Evolutionary conservation across 2,113 vertebrate species (phyloP), one percentile per base, ranked within the genome.

Genomic region (Chaenogobius annularis): DNA sequence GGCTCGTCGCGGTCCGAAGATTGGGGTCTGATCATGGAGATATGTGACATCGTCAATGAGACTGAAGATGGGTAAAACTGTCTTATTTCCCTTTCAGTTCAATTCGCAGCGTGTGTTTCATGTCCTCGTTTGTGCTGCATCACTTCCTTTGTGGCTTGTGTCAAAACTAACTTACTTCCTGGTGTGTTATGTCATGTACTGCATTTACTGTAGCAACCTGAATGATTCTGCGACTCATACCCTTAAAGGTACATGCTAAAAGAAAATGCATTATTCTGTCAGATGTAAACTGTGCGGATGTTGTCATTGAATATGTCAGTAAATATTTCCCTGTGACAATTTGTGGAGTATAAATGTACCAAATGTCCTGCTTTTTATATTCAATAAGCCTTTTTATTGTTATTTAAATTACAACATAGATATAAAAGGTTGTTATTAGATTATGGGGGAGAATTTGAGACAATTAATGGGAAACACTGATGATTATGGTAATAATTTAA

Each of bases 31-130:
- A 94, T 93, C 80, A 90, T 94, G 85, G 93, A 94, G 89, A 92
- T 93, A 54, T 94, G 93, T 87, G 92, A 94, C 77, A 93, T 94
- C 74, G 89, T 92, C 81, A 93, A 93, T 7, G 93, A 94, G 84
- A 94, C 92, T 0, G 93, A 94, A 0, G 93, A 94, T 3, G 93
- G 93, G 93, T 94, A 78, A 31, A 31, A 31, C 26, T 31, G 26
- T 31, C 26, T n/a, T 31, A 31, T 31, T 31, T 31, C 26, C 1
- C 26, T 31, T 31, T 4, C 26, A 31, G 26, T 4, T 31, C 26
- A 4, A 31, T 1, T 31, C 26, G 26, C 26, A 31, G 26, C 26
- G 26, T 31, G 26, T 31, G 26, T 56, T 56, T 13, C 11, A 13
- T 64, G 67, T 69, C 52, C 44, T 19, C 2, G 3, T 19, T 69